Conservation (phyloP, 2,888 invertebrate genomes). For the Villa cingulata region DNA sequence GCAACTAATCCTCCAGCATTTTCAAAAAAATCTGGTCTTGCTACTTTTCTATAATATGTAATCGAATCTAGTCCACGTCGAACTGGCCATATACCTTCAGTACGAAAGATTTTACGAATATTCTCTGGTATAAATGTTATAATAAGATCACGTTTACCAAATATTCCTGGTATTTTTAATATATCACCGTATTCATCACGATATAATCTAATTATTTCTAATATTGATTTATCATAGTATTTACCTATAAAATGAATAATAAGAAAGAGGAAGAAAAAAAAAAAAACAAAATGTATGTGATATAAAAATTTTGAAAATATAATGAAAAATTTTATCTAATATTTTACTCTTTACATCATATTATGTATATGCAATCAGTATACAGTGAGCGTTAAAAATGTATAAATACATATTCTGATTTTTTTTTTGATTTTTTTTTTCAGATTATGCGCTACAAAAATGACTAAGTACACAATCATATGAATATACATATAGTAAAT, state of each 20-base stretch:
- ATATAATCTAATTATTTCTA: conserved; percentile 1
- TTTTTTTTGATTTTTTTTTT: too few species aligned
- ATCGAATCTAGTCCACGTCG: conserved; percentile 31
- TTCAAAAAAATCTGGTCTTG: conserved; percentile 20
- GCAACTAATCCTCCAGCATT: conserved; percentile 17
- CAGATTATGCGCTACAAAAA: too few species aligned
- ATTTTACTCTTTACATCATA: too few species aligned
- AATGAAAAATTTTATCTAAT: too few species aligned
- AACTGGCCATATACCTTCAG: conserved; percentile 32
- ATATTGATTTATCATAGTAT: conserved; percentile 14
- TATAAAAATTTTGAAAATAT: too few species aligned
- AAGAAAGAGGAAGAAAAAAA: too few species aligned
- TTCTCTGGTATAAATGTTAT: conserved; percentile 39
- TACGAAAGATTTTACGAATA: conserved; percentile 35
- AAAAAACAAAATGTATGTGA: too few species aligned
- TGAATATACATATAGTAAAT: too few species aligned
- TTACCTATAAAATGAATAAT: conserved; percentile 16
- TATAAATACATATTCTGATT: too few species aligned
- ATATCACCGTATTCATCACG: conserved; percentile 25
- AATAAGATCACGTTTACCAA: conserved; percentile 23
- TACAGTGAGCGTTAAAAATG: too few species aligned
- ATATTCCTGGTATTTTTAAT: conserved; percentile 27
- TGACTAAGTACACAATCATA: too few species aligned
- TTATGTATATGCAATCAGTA: too few species aligned
- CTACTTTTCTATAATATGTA: conserved; percentile 27